These are phyloP conservation scores for Congeria kusceri DNA, from an alignment of 2,888 invertebrate species.

Conservation along the genomic window DNA sequence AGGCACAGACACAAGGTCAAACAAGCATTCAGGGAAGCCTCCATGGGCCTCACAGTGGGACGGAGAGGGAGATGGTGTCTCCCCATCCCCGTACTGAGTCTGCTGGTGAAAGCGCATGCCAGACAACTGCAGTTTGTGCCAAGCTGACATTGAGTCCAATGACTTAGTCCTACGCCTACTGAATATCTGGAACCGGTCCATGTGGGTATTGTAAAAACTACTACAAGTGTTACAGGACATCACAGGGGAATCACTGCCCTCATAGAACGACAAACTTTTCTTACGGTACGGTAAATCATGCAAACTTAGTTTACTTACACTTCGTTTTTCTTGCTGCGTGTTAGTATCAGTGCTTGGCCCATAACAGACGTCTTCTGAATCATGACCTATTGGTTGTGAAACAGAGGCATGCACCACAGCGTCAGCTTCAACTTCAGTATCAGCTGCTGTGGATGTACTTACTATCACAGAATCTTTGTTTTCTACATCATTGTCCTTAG, in stretches of 20 bases:
- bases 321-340: not conserved
- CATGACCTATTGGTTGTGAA: too few relatives aligned
- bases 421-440: too few relatives aligned
- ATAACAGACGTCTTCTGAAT: too few relatives aligned
- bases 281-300: constrained; percentile 64
- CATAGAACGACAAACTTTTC: constrained; percentile 64
- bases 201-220: constrained; percentile 58
- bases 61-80: constrained; percentile 62
- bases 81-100: constrained; percentile 65
- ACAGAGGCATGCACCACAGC: too few relatives aligned
- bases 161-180: constrained; percentile 62
- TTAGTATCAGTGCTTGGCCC: not conserved
- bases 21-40: constrained; percentile 33
- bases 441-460: too few relatives aligned
- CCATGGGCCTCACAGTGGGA: constrained; percentile 39
- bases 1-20: constrained; percentile 51
- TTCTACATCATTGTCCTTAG: constrained; percentile 8
- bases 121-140: not conserved
- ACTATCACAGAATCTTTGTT: constrained; percentile 3
- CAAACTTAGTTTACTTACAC: constrained; percentile 55
- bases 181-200: constrained; percentile 51
- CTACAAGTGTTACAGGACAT: constrained; percentile 58
- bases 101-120: constrained; percentile 34
- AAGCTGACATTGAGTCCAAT: constrained; percentile 44
- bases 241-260: constrained; percentile 55